phyloP scores from a whole-genome alignment of 2,113 vertebrate species.

The Sardina pilchardus region DNA sequence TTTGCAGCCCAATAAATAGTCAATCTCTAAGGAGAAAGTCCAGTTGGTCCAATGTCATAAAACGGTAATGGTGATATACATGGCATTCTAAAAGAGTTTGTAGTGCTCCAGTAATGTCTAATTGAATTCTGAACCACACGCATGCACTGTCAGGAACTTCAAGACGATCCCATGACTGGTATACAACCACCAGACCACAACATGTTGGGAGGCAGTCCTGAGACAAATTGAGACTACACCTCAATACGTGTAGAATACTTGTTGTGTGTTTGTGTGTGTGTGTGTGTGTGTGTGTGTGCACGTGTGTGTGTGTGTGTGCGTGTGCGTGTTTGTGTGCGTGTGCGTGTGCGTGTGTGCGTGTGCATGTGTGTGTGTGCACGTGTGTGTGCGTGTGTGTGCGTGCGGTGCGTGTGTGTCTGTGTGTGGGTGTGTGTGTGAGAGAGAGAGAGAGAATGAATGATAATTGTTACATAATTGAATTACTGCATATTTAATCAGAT shows the following conservation, averaged over 20 bases:
- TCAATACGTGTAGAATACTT: too few relatives aligned
- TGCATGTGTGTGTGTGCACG: neutral
- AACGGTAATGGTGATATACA: too few relatives aligned
- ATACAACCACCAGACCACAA: neutral
- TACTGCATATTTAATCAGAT: neutral
- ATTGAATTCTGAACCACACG: neutral
- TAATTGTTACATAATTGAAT: neutral
- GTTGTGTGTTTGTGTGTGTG: too few relatives aligned
- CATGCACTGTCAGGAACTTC: neutral
- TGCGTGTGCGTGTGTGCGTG: too few relatives aligned
- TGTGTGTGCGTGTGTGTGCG: neutral
- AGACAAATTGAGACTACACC: too few relatives aligned
- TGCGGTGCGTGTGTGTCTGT: neutral
- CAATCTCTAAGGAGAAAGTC: neutral
- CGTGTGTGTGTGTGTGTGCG: too few relatives aligned
- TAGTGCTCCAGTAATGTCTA: neutral
- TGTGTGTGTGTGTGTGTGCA: too few relatives aligned
- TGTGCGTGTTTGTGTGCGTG: too few relatives aligned
- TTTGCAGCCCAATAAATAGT: neutral
- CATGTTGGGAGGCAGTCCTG: neutral
- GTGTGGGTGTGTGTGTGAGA: neutral
- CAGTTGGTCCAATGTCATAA: neutral
- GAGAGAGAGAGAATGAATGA: neutral
- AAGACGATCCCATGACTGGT: neutral
- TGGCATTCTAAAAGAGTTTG: neutral